Conservation (phyloP, 1,140 invertebrate genomes). For the Aphelinus atriplicis region DNA sequence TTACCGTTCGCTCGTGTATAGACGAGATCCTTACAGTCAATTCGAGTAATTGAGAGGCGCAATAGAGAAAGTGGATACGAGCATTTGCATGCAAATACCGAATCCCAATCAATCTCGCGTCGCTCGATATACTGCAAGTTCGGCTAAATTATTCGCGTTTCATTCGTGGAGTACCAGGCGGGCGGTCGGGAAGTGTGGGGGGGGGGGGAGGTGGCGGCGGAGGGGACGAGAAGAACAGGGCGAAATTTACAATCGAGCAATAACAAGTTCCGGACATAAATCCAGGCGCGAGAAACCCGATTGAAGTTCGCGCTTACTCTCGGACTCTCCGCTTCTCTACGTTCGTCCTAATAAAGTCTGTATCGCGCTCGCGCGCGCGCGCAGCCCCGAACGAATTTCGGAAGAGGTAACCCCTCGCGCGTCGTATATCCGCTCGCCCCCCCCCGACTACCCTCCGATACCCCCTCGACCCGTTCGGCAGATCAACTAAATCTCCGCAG, state of each 20-base stretch:
- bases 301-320: conserved; percentile 41
- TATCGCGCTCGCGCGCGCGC: conserved; percentile 44
- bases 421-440: conserved; percentile 40
- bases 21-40: too few relatives aligned
- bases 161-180: not conserved
- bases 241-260: conserved; percentile 31
- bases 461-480: conserved; percentile 39
- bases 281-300: conserved; percentile 38
- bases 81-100: too few relatives aligned
- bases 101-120: not conserved
- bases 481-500: conserved; percentile 59
- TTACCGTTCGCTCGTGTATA: too few relatives aligned
- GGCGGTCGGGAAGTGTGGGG: too few relatives aligned
- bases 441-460: conserved; percentile 21
- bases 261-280: conserved; percentile 42
- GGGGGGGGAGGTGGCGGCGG: not conserved
- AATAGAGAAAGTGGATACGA: too few relatives aligned
- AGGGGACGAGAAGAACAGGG: not conserved
- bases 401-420: conserved; percentile 36
- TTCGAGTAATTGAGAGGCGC: too few relatives aligned
- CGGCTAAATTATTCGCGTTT: conserved; percentile 21
- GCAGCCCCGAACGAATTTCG: conserved; percentile 50
- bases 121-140: not conserved
- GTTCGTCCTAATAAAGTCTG: conserved; percentile 55
- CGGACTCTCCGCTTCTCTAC: not conserved